Conservation (phyloP, 2,888 invertebrate genomes). For the Zhengitettix transpicula region DNA sequence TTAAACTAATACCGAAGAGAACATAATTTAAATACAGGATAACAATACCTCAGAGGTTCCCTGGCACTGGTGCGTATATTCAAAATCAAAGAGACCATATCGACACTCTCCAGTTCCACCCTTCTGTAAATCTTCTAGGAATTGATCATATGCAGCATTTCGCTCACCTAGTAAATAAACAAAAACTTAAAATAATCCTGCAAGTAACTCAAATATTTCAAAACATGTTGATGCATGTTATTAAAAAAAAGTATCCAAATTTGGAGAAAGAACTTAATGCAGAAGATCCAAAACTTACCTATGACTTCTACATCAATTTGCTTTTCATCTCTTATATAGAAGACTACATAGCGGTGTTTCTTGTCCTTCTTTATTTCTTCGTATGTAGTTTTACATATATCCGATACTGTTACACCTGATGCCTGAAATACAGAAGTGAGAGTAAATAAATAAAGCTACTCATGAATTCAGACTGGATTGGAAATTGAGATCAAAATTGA, state of each 20-base stretch:
- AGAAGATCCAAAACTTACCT: slow-evolving; percentile 29
- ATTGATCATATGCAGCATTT: slow-evolving; percentile 84
- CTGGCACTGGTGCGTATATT: slow-evolving; percentile 94
- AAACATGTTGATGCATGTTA: neutral
- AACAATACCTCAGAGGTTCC: slow-evolving; percentile 65
- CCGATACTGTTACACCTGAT: slow-evolving; percentile 92
- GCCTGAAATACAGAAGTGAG: slow-evolving; percentile 37
- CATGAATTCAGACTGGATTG: neutral
- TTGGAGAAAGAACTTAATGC: neutral
- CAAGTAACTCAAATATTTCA: neutral
- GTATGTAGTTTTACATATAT: slow-evolving; percentile 86
- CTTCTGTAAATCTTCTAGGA: slow-evolving; percentile 81
- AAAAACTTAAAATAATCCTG: neutral
- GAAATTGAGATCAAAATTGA: no score
- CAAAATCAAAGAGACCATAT: slow-evolving; percentile 95
- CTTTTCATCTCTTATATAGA: slow-evolving; percentile 89
- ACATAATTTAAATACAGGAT: neutral
- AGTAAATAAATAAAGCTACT: no score
- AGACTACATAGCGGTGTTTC: slow-evolving; percentile 92
- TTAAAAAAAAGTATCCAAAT: neutral
- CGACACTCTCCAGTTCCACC: slow-evolving; percentile 91
- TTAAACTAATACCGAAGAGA: no score
- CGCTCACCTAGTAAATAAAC: slow-evolving; percentile 34
- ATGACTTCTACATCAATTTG: slow-evolving; percentile 90
- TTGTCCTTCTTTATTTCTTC: slow-evolving; percentile 97